These are phyloP conservation scores for Marmota monax DNA, from an alignment of 2,113 vertebrate species.

Conservation along the genomic window DNA sequence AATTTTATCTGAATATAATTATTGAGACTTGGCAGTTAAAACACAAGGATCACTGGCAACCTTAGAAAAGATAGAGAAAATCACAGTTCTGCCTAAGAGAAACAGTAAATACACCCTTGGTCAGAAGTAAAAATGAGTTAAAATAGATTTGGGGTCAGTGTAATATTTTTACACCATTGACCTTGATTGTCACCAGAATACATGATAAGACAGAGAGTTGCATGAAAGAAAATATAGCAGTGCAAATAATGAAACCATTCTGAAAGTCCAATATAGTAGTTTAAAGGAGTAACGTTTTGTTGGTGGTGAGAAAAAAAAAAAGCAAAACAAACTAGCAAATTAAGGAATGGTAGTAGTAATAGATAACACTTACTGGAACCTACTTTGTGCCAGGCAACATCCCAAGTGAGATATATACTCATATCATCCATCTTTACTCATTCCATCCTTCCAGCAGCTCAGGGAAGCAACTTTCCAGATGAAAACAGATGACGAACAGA, in stretches of 20 bases:
- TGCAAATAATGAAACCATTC: not conserved
- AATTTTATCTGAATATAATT: slow-evolving; percentile 31
- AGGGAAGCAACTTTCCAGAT: not conserved
- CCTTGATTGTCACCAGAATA: not conserved
- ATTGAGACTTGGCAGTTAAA: slow-evolving; percentile 35
- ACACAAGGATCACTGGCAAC: not conserved
- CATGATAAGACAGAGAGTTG: not conserved
- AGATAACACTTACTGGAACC: not conserved
- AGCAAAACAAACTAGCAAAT: not conserved
- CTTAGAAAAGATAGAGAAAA: not conserved
- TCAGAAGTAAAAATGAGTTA: not conserved
- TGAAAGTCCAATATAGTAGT: not conserved
- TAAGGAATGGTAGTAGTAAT: not conserved
- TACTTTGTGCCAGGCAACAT: not conserved
- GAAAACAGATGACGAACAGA: slow-evolving; percentile 30
- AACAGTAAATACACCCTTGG: not conserved
- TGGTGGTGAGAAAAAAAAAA: not conserved
- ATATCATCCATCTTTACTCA: not conserved
- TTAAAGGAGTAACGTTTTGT: not conserved
- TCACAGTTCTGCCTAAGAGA: not conserved
- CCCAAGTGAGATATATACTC: not conserved
- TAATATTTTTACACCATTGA: not conserved
- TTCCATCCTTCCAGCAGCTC: not conserved
- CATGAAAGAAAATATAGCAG: not conserved
- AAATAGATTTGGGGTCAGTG: not conserved